Base-by-base conservation (phyloP, 2,888 invertebrate genomes). In the Mamestra brassicae region DNA sequence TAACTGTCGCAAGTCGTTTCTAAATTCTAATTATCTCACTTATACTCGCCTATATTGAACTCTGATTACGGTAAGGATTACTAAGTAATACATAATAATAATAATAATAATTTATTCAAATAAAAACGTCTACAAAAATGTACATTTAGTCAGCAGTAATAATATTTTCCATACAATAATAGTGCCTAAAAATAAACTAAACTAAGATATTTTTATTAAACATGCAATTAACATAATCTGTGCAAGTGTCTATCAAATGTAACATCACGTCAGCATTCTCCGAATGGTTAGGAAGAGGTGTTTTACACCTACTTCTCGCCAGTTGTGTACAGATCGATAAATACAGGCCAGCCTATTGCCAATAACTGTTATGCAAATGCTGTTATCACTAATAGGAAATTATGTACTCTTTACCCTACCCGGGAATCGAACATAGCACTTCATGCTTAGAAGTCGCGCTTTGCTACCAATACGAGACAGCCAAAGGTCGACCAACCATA, bases 1-100 rank as follows among this genome's bases (percentile, higher is more conserved):
- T 78, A 84, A 81, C 75, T 86, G 81, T 85, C 78, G 86, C 86
- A 89, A 88, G 85, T 76, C 73, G 70, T 85, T 81, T 79, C 81
- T 80, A 80, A 81, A 82, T 77, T 80, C 74, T 87, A 86, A 85
- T 88, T 85, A 88, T 61, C 45, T 78, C 71, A 81, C 76, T 57
- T 60, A 76, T 57, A 50, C 62, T 58, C 58, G 36, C 60, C 36
- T 45, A 78, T 69, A 75, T 78, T 68, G 64, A 68, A 67, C 64
- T 52, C 10, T 17, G 50, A 55, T 63, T 70, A 79, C 47, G 38
- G 54, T 54, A 7, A 63, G 26, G 26, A 26, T 26, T 26, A 42
- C 52, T 34, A 17, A 2, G 13, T 50, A n/a, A 8, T 45, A 60
- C 5, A 60, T n/a, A n/a, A n/a, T n/a, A n/a, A n/a, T n/a, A n/a